Evolutionary conservation across 2,797 vertebrate genomes (phyloP).

Genomic region (Graptemys geographica): DNA sequence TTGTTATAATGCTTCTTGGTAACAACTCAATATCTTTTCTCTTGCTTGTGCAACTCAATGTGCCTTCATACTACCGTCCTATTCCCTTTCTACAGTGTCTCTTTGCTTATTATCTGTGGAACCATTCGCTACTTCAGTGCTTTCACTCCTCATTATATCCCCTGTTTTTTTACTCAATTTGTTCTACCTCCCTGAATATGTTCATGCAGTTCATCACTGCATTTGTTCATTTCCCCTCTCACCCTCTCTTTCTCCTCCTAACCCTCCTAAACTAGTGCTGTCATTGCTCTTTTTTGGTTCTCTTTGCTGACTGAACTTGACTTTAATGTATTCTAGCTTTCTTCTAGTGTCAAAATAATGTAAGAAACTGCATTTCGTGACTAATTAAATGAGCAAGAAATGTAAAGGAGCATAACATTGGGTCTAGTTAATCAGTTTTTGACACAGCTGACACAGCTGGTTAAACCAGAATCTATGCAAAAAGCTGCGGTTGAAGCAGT

Average conservation of each 20-base stretch:
- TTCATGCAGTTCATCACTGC: not conserved
- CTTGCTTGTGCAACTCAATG: not conserved
- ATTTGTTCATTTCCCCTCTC: not conserved
- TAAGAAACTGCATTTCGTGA: not conserved
- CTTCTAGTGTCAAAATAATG: constrained; percentile 12
- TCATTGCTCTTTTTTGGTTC: constrained; percentile 1
- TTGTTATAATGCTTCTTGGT: not conserved
- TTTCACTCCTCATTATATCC: not conserved
- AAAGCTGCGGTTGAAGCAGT: not conserved
- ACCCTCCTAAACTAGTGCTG: not conserved
- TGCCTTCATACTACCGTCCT: not conserved
- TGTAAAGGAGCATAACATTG: not conserved
- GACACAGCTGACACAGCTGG: constrained; percentile 19
- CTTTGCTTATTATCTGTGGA: not conserved
- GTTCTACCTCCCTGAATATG: constrained; percentile 8
- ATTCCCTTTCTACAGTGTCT: not conserved
- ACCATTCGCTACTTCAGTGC: not conserved
- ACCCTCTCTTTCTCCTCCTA: not conserved
- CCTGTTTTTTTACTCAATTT: not conserved
- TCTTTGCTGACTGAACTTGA: constrained; percentile 35
- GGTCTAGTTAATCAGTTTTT: constrained; percentile 32
- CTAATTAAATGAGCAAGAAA: constrained; percentile 65
- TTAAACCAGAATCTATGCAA: constrained; percentile 11
- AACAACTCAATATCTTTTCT: not conserved
- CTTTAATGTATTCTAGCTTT: constrained; percentile 38